Base-by-base conservation (phyloP, 1,140 invertebrate genomes). In the Pseudomyrmex pallidus region DNA sequence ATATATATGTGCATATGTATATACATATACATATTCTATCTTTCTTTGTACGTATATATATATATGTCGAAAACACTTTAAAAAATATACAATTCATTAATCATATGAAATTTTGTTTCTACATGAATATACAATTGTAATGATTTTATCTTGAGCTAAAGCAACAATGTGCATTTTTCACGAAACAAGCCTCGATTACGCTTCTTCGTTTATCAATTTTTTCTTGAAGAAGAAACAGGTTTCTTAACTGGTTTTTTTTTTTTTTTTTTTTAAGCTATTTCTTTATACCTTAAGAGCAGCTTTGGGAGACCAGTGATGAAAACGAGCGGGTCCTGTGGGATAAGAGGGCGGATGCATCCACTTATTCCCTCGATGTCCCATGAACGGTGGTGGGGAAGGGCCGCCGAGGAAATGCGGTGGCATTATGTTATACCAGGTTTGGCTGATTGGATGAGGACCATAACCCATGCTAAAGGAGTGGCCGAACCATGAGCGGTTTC, bases 251-350 rank as follows among this genome's bases (percentile, higher is more conserved):
- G 0, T 77, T 87, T 35, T 35, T 7, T 35, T 35, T 7, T 7
- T 35, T 35, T 35, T 35, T 35, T 88, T 76, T 48, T 56, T 83
- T 72, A 76, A 61, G 74, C 73, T 72, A 83, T 61, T 67, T 57
- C 84, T 83, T 93, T 91, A 94, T 61, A 94, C 94, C 90, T 94
- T 94, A 67, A 94, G 91, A 72, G 93, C 89, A 73, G 93, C 91
- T 91, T 94, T 94, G 17, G 92, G 91, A 50, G 92, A 93, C 92
- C 92, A 93, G 17, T 93, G 92, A 66, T 93, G 93, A 56, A 94
- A 93, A 89, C 93, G 92, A 25, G 92, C 87, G 22, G 92, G 91
- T 82, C 92, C 93, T 61, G 91, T 86, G 15, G 91, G 88, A 84
- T 92, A 93, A 50, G 91, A 92, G 12, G 91, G 86, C 35, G 91